These are phyloP conservation scores for Xestia xanthographa DNA, from an alignment of 2,888 invertebrate species.

Conservation along the genomic window DNA sequence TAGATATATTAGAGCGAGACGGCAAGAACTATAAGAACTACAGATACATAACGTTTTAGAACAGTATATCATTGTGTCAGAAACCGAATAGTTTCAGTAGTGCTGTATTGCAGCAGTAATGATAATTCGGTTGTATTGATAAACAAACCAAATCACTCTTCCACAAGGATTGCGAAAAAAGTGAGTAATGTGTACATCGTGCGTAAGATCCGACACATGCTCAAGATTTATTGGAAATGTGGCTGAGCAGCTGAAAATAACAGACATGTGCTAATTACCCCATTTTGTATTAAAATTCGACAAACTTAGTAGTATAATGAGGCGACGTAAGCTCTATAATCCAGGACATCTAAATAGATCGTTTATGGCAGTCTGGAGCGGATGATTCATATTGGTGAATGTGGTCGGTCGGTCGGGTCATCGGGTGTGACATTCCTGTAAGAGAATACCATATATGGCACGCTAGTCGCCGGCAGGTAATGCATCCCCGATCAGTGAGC, in stretches of 20 bases:
- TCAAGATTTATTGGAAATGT: constrained; percentile 46
- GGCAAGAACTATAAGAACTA: not conserved
- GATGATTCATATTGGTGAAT: constrained; percentile 40
- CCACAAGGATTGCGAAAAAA: constrained; percentile 23
- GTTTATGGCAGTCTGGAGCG: constrained; percentile 21
- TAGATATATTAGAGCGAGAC: constrained; percentile 9
- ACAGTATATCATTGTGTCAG: constrained; percentile 36
- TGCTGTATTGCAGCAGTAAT: constrained; percentile 23
- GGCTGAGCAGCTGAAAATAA: constrained; percentile 50
- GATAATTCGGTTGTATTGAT: constrained; percentile 40
- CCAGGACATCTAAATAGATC: constrained; percentile 16
- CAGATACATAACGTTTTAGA: constrained; percentile 25
- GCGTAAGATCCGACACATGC: constrained; percentile 38
- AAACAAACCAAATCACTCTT: constrained; percentile 41
- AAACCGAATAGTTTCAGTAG: constrained; percentile 26
- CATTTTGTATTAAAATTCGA: constrained; percentile 39
- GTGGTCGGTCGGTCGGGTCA: not conserved
- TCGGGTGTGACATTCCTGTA: constrained; percentile 53
- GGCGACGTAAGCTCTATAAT: constrained; percentile 11
- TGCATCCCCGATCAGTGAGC: constrained; percentile 73
- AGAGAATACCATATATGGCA: constrained; percentile 75
- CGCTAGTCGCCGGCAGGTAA: constrained; percentile 70
- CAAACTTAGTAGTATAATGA: constrained; percentile 15
- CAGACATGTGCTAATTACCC: constrained; percentile 53
- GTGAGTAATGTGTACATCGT: constrained; percentile 23